Percentiles rank a stretch among this genome's conserved stretches.
These are phyloP conservation scores for Charina bottae DNA, from an alignment of 2,113 vertebrate species.

Conservation along the genomic window DNA sequence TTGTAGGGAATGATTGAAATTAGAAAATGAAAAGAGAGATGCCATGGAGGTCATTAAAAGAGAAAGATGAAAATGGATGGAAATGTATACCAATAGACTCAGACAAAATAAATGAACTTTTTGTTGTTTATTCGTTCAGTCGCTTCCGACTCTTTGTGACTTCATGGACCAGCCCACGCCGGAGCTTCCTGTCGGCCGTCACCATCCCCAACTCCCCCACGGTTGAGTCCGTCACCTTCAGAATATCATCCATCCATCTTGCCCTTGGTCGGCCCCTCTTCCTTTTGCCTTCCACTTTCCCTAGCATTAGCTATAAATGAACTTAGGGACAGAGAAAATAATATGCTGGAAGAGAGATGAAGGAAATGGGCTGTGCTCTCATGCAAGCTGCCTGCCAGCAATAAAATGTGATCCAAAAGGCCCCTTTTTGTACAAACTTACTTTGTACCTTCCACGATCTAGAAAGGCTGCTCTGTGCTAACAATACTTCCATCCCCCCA, in stretches of 20 bases:
- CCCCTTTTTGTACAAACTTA: constrained; percentile 55
- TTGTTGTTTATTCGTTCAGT: no score
- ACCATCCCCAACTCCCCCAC: no score
- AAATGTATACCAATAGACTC: not conserved
- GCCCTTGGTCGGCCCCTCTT: no score
- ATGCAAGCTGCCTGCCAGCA: constrained; percentile 24
- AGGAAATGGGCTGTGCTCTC: not conserved
- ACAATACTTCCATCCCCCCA: constrained; percentile 19
- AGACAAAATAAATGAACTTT: not conserved
- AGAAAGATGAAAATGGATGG: not conserved
- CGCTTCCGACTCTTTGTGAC: no score
- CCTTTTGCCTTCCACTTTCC: no score
- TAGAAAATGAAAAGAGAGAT: not conserved
- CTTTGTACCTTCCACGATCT: constrained; percentile 50
- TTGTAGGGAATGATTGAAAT: not conserved
- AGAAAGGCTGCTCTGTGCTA: constrained; percentile 49
- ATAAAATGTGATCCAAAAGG: constrained; percentile 17
- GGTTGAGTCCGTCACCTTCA: no score
- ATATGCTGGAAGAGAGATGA: not conserved
- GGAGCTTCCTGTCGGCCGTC: no score
- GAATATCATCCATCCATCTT: no score
- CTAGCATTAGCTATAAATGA: no score
- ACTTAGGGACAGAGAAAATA: not conserved
- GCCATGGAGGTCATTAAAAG: not conserved
- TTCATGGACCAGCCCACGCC: no score